Percentiles rank a stretch among this genome's conserved stretches.
These are phyloP conservation scores for Anguilla obscura DNA, from an alignment of 2,797 vertebrate species.

Conservation along the genomic window DNA sequence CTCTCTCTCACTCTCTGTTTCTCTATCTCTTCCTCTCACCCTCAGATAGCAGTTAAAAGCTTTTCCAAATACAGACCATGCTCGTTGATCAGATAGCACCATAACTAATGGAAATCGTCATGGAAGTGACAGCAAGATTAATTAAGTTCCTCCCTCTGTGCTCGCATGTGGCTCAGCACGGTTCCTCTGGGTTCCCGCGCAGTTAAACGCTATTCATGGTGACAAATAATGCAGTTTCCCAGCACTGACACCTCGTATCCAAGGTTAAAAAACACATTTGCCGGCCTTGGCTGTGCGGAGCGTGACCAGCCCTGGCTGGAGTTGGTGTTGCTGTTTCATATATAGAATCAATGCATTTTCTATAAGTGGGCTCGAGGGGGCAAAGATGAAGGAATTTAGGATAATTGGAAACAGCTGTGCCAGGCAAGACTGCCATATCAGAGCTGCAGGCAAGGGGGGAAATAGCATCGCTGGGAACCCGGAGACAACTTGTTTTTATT, in stretches of 20 bases:
- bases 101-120: conserved; percentile 94
- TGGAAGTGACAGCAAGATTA: conserved; percentile 95
- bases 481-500: conserved; percentile 32
- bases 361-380: conserved; percentile 52
- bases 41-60: conserved; percentile 57
- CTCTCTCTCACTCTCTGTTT: not conserved
- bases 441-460: conserved; percentile 60
- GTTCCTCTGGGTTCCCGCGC: conserved; percentile 78
- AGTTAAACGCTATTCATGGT: conserved; percentile 86
- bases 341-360: conserved; percentile 62
- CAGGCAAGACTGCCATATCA: conserved; percentile 55
- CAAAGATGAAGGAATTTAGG: conserved; percentile 58
- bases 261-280: conserved; percentile 88
- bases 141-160: conserved; percentile 84
- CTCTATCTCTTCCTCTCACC: not conserved
- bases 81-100: conserved; percentile 87
- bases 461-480: conserved; percentile 57
- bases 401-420: conserved; percentile 76
- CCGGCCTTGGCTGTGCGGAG: conserved; percentile 57
- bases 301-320: conserved; percentile 44
- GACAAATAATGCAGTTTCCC: conserved; percentile 87
- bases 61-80: conserved; percentile 66
- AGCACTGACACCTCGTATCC: conserved; percentile 84
- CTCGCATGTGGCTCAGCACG: conserved; percentile 65
- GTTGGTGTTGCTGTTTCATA: conserved; percentile 59